Conservation (phyloP, 2,113 vertebrate genomes). For the Capreolus pygargus region DNA sequence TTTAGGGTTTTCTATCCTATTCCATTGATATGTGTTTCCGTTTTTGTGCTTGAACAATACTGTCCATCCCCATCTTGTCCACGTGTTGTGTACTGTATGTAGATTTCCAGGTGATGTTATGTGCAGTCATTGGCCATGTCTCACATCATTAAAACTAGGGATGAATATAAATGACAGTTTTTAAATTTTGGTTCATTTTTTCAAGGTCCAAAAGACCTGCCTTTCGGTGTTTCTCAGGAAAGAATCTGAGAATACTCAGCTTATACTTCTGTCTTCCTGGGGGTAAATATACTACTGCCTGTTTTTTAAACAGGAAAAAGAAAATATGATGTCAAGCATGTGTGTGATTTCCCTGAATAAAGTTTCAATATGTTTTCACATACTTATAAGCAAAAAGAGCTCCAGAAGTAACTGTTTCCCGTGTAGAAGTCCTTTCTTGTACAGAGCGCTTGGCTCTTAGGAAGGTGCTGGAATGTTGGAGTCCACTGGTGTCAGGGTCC, state of each 20-base stretch:
- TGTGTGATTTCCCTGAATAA: neutral
- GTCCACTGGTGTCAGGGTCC: rapidly evolving
- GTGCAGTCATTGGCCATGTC: neutral
- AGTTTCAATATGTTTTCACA: neutral
- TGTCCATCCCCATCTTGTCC: rapidly evolving
- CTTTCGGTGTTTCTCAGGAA: neutral
- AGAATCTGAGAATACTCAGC: neutral
- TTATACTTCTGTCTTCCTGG: neutral
- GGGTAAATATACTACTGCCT: neutral
- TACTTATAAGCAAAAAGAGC: neutral
- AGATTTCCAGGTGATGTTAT: neutral
- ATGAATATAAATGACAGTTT: neutral
- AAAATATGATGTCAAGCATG: neutral
- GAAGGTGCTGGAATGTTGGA: neutral
- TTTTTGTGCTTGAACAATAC: neutral
- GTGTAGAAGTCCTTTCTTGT: neutral
- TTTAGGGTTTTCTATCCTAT: neutral
- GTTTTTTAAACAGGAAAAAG: neutral
- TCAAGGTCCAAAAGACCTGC: neutral
- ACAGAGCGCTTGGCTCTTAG: neutral
- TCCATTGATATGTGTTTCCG: neutral
- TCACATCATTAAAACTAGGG: neutral
- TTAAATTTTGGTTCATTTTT: neutral
- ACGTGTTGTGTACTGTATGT: rapidly evolving
- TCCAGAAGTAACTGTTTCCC: neutral